These are phyloP conservation scores for Clivina fossor DNA, from an alignment of 2,888 invertebrate genomes.

Conservation along the genomic window DNA sequence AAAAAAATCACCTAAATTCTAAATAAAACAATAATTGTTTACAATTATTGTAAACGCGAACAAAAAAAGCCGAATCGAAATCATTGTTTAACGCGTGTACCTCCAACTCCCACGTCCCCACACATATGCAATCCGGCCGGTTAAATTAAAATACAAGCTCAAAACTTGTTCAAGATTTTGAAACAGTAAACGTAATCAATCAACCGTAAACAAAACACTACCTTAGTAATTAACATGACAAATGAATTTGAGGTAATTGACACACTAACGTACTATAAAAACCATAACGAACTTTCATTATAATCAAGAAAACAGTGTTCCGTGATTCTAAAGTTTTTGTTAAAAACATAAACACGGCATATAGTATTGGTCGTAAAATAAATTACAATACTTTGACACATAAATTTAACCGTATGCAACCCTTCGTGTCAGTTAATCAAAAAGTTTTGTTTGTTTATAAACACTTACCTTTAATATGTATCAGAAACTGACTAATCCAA, in stretches of 20 bases:
- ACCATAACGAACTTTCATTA: neutral
- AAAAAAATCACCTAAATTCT: slow-evolving; percentile 7
- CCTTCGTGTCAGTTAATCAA: too few relatives aligned
- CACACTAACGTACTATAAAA: slow-evolving; percentile 6
- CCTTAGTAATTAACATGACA: slow-evolving; percentile 18
- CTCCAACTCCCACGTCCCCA: slow-evolving; percentile 9
- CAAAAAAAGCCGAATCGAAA: slow-evolving; percentile 10
- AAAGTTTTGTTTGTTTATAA: too few relatives aligned
- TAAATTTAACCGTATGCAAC: too few relatives aligned
- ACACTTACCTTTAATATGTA: slow-evolving; percentile 15
- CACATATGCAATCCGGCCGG: too few relatives aligned
- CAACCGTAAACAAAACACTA: slow-evolving; percentile 18
- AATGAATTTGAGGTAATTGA: slow-evolving; percentile 7
- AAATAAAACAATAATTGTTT: neutral
- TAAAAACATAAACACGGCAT: neutral
- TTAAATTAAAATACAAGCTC: slow-evolving; percentile 2
- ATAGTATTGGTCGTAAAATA: neutral
- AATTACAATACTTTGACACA: neutral
- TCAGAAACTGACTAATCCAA: slow-evolving; percentile 17
- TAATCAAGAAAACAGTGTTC: neutral
- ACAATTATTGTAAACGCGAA: too few relatives aligned
- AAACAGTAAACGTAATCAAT: slow-evolving; percentile 17
- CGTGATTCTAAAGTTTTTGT: slow-evolving; percentile 1
- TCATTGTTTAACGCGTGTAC: slow-evolving; percentile 3
- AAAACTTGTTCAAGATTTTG: slow-evolving; percentile 9